phyloP scores from a whole-genome alignment of 2,113 vertebrate genomes.

The Mionectes macconnelli region DNA sequence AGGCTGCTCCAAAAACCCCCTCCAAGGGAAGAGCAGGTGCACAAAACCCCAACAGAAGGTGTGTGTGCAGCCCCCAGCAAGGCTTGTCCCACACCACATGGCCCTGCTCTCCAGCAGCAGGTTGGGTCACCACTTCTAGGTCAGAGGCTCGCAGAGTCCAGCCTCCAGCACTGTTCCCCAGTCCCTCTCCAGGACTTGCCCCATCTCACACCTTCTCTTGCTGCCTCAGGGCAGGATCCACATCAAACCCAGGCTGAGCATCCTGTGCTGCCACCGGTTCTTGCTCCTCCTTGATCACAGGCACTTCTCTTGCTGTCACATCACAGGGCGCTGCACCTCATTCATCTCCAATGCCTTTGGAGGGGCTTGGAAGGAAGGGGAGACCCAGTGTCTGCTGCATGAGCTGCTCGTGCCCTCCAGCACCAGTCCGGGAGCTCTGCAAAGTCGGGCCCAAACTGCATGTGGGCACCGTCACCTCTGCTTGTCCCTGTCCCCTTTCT shows the following conservation, averaged over 20 bases:
- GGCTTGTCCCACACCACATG: rapidly evolving
- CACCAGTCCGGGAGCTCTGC: neutral
- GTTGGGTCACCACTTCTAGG: neutral
- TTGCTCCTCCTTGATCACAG: rapidly evolving
- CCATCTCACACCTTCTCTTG: neutral
- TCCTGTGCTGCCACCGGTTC: rapidly evolving
- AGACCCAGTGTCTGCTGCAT: rapidly evolving
- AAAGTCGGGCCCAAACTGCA: neutral
- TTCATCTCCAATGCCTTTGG: neutral
- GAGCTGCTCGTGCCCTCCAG: neutral
- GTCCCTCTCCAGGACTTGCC: neutral
- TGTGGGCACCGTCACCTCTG: rapidly evolving
- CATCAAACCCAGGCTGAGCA: neutral
- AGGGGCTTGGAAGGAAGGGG: neutral
- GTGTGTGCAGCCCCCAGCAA: neutral
- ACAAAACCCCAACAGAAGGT: rapidly evolving
- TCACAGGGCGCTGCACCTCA: rapidly evolving
- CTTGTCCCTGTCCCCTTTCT: neutral
- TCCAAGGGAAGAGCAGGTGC: neutral
- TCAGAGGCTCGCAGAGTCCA: rapidly evolving
- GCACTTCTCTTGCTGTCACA: neutral
- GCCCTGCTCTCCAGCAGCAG: neutral
- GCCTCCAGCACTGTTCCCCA: neutral
- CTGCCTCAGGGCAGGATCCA: neutral
- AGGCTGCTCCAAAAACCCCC: neutral